Evolutionary conservation across 2,888 invertebrate species (phyloP), one percentile per base, ranked within the genome.

Genomic region (Rhyacophila evoluta): DNA sequence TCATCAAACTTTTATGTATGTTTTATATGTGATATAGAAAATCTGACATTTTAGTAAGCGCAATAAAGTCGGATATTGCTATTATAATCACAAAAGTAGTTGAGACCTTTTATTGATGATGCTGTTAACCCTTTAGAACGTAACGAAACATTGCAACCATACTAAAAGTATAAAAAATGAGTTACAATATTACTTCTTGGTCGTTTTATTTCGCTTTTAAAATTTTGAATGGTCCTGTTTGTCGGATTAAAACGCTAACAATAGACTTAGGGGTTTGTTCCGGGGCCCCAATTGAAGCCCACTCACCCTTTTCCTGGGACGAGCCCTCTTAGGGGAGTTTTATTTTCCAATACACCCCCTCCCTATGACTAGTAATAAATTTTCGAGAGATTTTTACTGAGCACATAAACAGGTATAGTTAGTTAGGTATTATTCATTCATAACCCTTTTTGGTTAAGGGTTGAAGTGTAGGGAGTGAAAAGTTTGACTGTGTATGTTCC

Each of bases 241-340:
- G 81, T 81, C 82, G 81, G 81, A 82, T 82, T 82, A 81, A 81
- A 82, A 82, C 75, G 68, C 75, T 78, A 79, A 82, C 80, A 82
- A 82, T 78, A 74, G 79, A 74, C 38, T 75, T 78, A 70, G 79
- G 81, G 82, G 82, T 76, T 77, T 77, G 78, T 80, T 29, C 29
- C 71, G 72, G 29, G 75, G 74, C 78, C 75, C 69, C 19, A 1
- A 10, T 55, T 55, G 55, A 25, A 68, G 36, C 73, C 76, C 27
- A 68, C 39, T 38, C 28, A 12, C 28, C 55, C 36, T 15, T 33
- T 37, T 29, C 55, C 55, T 1, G 68, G 6, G 39, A 37, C 6
- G 55, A 15, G 72, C 75, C 78, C 73, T 55, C 72, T 33, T 74
- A 55, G 81, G 81, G 81, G 81, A 74, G 81, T 80, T 81, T 77